phyloP scores from a whole-genome alignment of 2,888 invertebrate species.

The Eupithecia centaureata region DNA sequence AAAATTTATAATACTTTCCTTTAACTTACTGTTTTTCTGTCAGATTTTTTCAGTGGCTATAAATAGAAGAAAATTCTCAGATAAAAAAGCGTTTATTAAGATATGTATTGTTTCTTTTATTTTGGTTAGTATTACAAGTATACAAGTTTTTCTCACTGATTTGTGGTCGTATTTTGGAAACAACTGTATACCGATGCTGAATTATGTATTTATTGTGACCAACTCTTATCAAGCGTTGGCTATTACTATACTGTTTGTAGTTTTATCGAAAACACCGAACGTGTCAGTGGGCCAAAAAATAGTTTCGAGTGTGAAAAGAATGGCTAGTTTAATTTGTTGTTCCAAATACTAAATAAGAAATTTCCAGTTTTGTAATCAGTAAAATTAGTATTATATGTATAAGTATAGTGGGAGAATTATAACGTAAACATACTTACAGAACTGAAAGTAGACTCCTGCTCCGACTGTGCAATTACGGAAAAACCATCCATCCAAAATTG shows the following conservation, averaged over 20 bases:
- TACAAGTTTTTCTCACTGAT: constrained; percentile 62
- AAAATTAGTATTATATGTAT: too few relatives aligned
- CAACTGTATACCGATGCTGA: background rate
- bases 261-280: constrained; percentile 24
- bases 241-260: constrained; percentile 33
- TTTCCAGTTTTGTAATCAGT: too few relatives aligned
- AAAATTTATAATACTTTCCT: constrained; percentile 50
- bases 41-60: constrained; percentile 58
- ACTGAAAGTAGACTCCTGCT: too few relatives aligned
- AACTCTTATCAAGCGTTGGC: constrained; percentile 45
- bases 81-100: constrained; percentile 40
- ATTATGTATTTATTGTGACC: constrained; percentile 39
- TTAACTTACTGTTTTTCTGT: constrained; percentile 60
- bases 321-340: background rate
- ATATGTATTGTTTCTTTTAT: constrained; percentile 55
- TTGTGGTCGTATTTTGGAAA: constrained; percentile 42
- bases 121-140: constrained; percentile 59
- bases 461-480: too few relatives aligned
- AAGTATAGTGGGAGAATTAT: too few relatives aligned
- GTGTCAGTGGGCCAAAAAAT: constrained; percentile 2
- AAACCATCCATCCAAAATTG: too few relatives aligned
- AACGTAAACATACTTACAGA: too few relatives aligned
- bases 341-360: background rate
- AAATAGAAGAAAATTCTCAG: constrained; percentile 25
- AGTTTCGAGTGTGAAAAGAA: constrained; percentile 5